Base-by-base conservation (phyloP, 2,113 vertebrate genomes). In the Chaetops frenatus region DNA sequence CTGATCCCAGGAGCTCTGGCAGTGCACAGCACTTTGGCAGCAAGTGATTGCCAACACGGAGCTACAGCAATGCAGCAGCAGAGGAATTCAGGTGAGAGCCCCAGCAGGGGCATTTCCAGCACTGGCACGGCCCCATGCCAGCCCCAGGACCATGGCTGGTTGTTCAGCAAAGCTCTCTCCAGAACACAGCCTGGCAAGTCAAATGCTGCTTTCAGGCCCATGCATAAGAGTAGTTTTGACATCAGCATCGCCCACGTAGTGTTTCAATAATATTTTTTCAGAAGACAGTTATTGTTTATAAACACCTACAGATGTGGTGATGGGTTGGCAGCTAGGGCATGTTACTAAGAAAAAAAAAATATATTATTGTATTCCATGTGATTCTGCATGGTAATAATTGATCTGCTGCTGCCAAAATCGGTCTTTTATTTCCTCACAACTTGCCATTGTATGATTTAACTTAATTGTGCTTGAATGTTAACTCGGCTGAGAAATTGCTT, bases 61-160 rank as follows among this genome's bases (percentile, higher is more conserved):
- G 31, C 60, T 51, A 4, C 36, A 20, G 71, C 78, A 31, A 9
- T 44, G 56, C 61, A 20, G 65, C 11, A 66, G 78, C 47, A 78
- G 38, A 51, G 50, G 16, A 45, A 38, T 4, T 24, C 44, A 50
- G 31, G 36, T 7, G 17, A 86, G 29, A 71, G 35, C 14, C 15
- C 40, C 38, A 81, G 58, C 38, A 71, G 54, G 16, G 44, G 28
- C 22, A 35, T 50, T 65, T 66, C 61, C 57, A 72, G 0, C 31
- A 2, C 36, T 4, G 27, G 19, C n/a, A 29, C 22, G 35, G 50
- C 25, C 35, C 25, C 10, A 2, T 11, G 50, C 42, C 28, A 2
- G 3, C 21, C n/a, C 4, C 3, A 77, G 57, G 35, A 17, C 21
- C 2, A 3, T 0, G 2, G 40, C 1, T 6, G 3, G 5, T 2